These are phyloP conservation scores for Murina feae DNA, from an alignment of 2,113 vertebrate genomes.

Conservation along the genomic window DNA sequence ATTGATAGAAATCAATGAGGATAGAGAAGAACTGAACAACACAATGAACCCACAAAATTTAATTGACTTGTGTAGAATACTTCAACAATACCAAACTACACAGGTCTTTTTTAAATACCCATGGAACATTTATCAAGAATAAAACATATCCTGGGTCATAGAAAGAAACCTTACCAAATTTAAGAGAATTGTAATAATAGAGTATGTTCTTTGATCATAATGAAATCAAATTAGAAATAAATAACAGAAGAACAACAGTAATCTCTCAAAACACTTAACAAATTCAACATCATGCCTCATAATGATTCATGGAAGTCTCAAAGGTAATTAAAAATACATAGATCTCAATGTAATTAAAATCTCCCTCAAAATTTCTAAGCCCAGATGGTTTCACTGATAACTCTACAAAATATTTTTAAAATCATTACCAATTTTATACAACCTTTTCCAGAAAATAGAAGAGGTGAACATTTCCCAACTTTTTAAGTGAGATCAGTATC, in stretches of 20 bases:
- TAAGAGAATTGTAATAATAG: neutral
- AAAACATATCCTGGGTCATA: neutral
- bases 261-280: neutral
- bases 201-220: neutral
- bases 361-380: neutral
- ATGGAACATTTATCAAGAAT: neutral
- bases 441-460: slow-evolving; percentile 1
- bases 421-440: slow-evolving; percentile 1
- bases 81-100: neutral
- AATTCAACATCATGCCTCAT: neutral
- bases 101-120: neutral
- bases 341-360: neutral
- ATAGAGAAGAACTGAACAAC: neutral
- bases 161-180: neutral
- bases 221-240: neutral
- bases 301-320: neutral
- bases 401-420: neutral
- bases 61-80: neutral
- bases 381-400: neutral
- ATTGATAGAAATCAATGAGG: neutral
- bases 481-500: neutral
- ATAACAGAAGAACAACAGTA: neutral
- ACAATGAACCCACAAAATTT: neutral
- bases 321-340: neutral
- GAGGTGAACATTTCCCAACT: neutral